Evolutionary conservation across 1,140 invertebrate species (phyloP).

Genomic region (Drosophila seguyi): DNA sequence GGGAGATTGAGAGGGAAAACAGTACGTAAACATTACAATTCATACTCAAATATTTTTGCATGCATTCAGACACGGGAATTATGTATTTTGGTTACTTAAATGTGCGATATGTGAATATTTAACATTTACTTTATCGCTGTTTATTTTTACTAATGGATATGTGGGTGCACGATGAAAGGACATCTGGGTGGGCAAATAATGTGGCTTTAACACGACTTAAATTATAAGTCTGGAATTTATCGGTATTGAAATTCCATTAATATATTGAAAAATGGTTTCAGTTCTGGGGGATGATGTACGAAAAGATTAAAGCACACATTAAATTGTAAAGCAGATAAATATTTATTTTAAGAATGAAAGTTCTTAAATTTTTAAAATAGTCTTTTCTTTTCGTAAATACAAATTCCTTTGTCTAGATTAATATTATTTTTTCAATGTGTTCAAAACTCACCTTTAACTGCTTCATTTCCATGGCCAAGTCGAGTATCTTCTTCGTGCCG

Average conservation of each 20-base stretch:
- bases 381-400: too few relatives aligned
- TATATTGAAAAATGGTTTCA: background rate
- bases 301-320: background rate
- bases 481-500: conserved; percentile 87
- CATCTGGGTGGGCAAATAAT: background rate
- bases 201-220: background rate
- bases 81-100: conserved; percentile 77
- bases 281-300: too few relatives aligned
- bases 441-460: conserved; percentile 87
- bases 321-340: background rate
- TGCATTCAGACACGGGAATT: conserved; percentile 60
- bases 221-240: background rate
- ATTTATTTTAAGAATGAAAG: background rate
- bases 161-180: background rate
- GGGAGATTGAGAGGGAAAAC: background rate
- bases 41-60: conserved; percentile 70
- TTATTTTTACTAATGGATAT: conserved; percentile 34
- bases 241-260: background rate
- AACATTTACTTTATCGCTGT: conserved; percentile 41
- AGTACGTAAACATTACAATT: conserved; percentile 72
- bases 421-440: background rate
- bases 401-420: background rate
- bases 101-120: conserved; percentile 64
- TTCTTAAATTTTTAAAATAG: background rate
- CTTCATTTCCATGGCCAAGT: conserved; percentile 88